Base-by-base conservation (phyloP, 2,888 invertebrate species). In the Agrotis exclamationis region DNA sequence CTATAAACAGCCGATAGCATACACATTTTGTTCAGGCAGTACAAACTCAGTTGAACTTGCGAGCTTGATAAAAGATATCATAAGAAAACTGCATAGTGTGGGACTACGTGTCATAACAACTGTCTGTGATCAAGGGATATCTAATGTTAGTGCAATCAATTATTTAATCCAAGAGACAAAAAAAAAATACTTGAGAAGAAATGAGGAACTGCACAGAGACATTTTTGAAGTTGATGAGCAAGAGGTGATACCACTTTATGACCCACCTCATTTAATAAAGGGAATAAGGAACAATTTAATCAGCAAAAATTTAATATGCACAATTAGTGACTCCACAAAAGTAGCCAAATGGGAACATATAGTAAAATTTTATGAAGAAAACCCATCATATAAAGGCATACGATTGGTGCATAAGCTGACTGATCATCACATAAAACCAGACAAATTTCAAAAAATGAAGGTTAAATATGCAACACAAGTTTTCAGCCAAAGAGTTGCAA, bases 251-350 rank as follows among this genome's bases (percentile, higher is more conserved):
- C 62, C 67, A 0, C 2, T 64, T 5, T 70, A 51, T 18, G 74
- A 76, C 14, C 74, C 70, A 2, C 70, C 74, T 4, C 70, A 70
- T 24, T 44, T 76, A 24, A 72, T 76, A 2, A 76, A 69, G 4
- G 72, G 71, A 44, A 58, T 76, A 4, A 56, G 71, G 3, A 75
- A 71, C 18, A 71, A 71, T 62, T 33, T 74, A 16, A 33, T 62
- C 1, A 50, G 0, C 13, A 76, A 63, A 53, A 68, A 75, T 68
- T 56, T 74, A 28, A 7, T 48, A 50, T 57, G 39, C 50, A 44
- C 44, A 13, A 58, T 57, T 33, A 62, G 64, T 54, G 54, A 47
- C 18, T 45, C 48, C 11, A 18, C 5, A 53, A 62, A 63, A 44
- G n/a, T 56, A 3, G 60, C 60, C 6, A 69, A 69, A 48, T 74